phyloP scores from a whole-genome alignment of 2,797 vertebrate species.

The Neosilurus mollespiculum region DNA sequence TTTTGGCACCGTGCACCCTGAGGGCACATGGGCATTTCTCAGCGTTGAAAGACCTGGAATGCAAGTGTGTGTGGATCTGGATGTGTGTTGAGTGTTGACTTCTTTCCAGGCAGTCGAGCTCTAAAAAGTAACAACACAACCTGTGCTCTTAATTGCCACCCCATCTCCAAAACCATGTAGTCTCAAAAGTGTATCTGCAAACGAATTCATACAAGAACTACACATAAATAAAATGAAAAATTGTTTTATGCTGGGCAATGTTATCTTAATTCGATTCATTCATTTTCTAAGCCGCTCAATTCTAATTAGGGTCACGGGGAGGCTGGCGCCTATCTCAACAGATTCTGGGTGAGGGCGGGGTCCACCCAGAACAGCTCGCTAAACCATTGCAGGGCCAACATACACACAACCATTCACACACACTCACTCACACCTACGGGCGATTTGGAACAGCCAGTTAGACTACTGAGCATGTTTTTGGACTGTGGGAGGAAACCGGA shows the following conservation, averaged over 20 bases:
- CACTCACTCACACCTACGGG: no score
- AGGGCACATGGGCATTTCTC: slow-evolving; percentile 28
- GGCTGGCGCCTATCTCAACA: no score
- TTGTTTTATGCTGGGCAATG: no score
- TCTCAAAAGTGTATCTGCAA: not conserved
- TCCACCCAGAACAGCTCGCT: no score
- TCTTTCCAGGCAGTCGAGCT: slow-evolving; percentile 37
- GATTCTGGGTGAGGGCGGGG: no score
- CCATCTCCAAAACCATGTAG: not conserved
- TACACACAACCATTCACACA: no score
- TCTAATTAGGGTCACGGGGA: no score
- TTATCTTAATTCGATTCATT: not conserved
- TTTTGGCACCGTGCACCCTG: slow-evolving; percentile 32
- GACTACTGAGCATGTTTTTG: no score
- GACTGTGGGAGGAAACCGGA: no score
- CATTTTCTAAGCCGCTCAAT: no score
- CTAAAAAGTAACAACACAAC: not conserved
- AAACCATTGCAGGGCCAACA: no score
- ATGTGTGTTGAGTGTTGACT: slow-evolving; percentile 37
- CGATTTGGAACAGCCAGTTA: no score
- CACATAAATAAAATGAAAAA: not conserved
- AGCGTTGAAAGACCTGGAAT: slow-evolving; percentile 38
- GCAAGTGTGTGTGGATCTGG: slow-evolving; percentile 15
- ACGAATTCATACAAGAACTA: not conserved
- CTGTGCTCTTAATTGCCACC: not conserved